A percentile compares a stretch with the other conserved stretches of the same genome.
These are phyloP conservation scores for Hypsopygia costalis DNA, from an alignment of 2,888 invertebrate species.

Conservation along the genomic window DNA sequence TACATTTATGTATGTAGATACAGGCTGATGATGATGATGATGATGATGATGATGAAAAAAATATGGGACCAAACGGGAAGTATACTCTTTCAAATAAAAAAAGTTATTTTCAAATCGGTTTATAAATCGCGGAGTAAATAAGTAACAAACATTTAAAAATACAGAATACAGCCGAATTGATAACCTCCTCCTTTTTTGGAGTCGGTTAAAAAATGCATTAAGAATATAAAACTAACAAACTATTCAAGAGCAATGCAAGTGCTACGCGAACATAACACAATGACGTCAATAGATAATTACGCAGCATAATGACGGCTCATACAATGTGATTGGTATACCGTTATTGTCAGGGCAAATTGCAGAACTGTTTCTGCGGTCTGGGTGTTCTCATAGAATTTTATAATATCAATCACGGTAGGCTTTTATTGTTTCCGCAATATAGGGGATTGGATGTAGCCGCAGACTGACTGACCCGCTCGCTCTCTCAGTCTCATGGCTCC, in stretches of 20 bases:
- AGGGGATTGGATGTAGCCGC: slow-evolving; percentile 35
- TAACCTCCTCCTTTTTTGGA: too few relatives aligned
- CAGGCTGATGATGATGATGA: too few relatives aligned
- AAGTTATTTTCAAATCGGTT: too few relatives aligned
- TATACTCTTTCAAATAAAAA: too few relatives aligned
- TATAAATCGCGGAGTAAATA: too few relatives aligned
- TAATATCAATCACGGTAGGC: slow-evolving; percentile 40
- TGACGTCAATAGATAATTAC: slow-evolving; percentile 6
- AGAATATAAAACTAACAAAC: background rate
- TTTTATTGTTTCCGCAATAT: slow-evolving; percentile 56
- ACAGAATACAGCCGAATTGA: too few relatives aligned
- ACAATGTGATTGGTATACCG: slow-evolving; percentile 7
- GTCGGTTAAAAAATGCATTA: too few relatives aligned
- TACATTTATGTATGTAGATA: too few relatives aligned
- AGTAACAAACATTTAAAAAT: too few relatives aligned
- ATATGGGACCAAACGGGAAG: too few relatives aligned
- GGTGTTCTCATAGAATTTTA: slow-evolving; percentile 29
- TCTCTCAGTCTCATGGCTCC: too few relatives aligned
- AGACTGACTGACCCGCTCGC: slow-evolving; percentile 1
- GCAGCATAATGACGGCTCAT: background rate
- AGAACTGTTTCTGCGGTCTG: slow-evolving; percentile 24
- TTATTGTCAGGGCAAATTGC: slow-evolving; percentile 24
- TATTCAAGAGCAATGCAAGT: slow-evolving; percentile 2
- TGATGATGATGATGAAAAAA: too few relatives aligned
- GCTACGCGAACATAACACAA: slow-evolving; percentile 3